These are phyloP conservation scores for Dicycla oo DNA, from an alignment of 2,888 invertebrate genomes.

Conservation along the genomic window DNA sequence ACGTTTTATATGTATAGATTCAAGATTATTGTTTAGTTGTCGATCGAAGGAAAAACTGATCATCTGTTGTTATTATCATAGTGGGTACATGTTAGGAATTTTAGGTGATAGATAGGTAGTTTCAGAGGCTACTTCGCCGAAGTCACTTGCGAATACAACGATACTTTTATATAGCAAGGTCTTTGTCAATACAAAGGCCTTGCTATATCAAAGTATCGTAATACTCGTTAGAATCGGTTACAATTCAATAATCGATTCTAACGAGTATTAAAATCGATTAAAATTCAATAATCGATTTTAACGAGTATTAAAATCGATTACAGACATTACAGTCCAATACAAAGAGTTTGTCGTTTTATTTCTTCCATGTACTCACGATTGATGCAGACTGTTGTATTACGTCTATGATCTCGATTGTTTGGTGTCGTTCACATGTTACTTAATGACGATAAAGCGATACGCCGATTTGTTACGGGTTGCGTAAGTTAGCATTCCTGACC, in stretches of 20 bases:
- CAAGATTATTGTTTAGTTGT: constrained; percentile 31
- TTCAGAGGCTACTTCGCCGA: neutral
- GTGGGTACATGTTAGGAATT: constrained; percentile 11
- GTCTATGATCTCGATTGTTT: constrained; percentile 44
- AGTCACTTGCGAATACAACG: neutral
- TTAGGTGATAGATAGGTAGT: neutral
- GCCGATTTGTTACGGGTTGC: constrained; percentile 45
- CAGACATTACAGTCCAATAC: constrained; percentile 19
- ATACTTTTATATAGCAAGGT: constrained; percentile 12
- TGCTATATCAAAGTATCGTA: too few species aligned
- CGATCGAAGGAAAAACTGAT: constrained; percentile 22
- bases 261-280: too few species aligned
- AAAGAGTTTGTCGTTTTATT: constrained; percentile 15
- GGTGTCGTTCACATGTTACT: constrained; percentile 61
- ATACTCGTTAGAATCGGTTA: too few species aligned
- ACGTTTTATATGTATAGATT: constrained; percentile 58
- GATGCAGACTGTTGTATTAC: constrained; percentile 48
- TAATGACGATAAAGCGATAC: constrained; percentile 46
- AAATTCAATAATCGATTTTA: constrained; percentile 4
- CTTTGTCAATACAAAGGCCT: constrained; percentile 4
- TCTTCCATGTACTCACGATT: constrained; percentile 38
- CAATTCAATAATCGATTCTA: constrained; percentile 3
- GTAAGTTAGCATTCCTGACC: constrained; percentile 44
- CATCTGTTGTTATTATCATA: constrained; percentile 24
- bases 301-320: constrained; percentile 30